phyloP scores from a whole-genome alignment of 2,888 invertebrate genomes.

The Calliopum simillimum region DNA sequence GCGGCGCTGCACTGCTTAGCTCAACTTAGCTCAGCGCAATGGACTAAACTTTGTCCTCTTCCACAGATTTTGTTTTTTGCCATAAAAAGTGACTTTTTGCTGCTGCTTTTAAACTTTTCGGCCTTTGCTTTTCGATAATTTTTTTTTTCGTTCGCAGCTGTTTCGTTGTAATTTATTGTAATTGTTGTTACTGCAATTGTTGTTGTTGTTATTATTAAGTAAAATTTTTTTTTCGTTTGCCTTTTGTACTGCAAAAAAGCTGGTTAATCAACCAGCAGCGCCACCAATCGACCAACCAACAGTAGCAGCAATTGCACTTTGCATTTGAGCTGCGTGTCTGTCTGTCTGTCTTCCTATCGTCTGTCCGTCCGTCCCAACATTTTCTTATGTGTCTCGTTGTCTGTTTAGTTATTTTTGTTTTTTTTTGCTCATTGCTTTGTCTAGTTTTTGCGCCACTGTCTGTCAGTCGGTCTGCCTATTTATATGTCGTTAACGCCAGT shows the following conservation, averaged over 20 bases:
- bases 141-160: not conserved
- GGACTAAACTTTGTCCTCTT: too few relatives aligned
- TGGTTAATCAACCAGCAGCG: slow-evolving; percentile 7
- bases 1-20: too few relatives aligned
- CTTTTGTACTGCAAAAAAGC: not conserved
- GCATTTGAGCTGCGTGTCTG: slow-evolving; percentile 4
- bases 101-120: too few relatives aligned
- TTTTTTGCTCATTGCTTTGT: too few relatives aligned
- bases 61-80: too few relatives aligned
- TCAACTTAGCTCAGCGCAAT: too few relatives aligned
- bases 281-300: not conserved
- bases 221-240: not conserved
- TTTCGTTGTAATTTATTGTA: slow-evolving; percentile 2
- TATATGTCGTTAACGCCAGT: not conserved
- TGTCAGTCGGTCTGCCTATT: slow-evolving; percentile 1
- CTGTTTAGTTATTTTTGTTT: not conserved
- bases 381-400: not conserved
- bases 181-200: not conserved
- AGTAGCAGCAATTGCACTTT: slow-evolving; percentile 3
- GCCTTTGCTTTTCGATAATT: too few relatives aligned
- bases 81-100: too few relatives aligned
- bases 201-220: slow-evolving; percentile 3
- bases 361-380: not conserved
- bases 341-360: not conserved
- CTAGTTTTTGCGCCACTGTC: not conserved